Conservation (phyloP, 2,797 vertebrate species). For the Chrysocyon brachyurus region DNA sequence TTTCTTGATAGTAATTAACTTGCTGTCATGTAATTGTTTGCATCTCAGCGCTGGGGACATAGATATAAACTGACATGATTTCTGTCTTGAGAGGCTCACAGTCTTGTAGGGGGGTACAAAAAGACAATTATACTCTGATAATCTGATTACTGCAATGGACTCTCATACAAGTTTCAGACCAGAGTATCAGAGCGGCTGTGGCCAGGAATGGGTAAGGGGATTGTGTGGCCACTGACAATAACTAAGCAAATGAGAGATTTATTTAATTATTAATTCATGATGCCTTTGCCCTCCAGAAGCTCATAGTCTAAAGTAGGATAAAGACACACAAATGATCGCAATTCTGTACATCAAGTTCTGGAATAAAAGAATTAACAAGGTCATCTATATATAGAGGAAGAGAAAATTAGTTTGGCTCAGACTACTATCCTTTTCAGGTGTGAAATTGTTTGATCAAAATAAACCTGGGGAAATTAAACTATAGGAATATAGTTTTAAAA, state of each 20-base stretch:
- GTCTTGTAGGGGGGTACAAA: not conserved
- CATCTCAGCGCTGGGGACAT: not conserved
- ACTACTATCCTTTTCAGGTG: not conserved
- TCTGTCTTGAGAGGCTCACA: not conserved
- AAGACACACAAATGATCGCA: not conserved
- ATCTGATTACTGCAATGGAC: not conserved
- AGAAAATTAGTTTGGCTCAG: not conserved
- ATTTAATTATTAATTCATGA: slow-evolving; percentile 13
- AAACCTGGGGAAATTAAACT: not conserved
- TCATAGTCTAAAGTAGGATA: not conserved
- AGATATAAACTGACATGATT: slow-evolving; percentile 19
- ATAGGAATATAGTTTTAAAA: not conserved
- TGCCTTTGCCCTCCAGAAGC: not conserved
- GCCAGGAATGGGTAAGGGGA: not conserved
- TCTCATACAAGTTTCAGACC: not conserved
- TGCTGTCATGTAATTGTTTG: slow-evolving; percentile 30
- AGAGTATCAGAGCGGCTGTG: not conserved
- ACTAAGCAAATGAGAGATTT: not conserved
- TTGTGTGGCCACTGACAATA: not conserved
- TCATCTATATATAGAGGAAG: not conserved
- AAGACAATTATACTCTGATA: not conserved
- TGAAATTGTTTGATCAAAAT: not conserved
- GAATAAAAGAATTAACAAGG: not conserved
- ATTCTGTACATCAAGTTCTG: not conserved
- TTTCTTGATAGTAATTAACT: slow-evolving; percentile 36